Base-by-base conservation (phyloP, 64 coral and sea anemone species). In the Montipora sp. region DNA sequence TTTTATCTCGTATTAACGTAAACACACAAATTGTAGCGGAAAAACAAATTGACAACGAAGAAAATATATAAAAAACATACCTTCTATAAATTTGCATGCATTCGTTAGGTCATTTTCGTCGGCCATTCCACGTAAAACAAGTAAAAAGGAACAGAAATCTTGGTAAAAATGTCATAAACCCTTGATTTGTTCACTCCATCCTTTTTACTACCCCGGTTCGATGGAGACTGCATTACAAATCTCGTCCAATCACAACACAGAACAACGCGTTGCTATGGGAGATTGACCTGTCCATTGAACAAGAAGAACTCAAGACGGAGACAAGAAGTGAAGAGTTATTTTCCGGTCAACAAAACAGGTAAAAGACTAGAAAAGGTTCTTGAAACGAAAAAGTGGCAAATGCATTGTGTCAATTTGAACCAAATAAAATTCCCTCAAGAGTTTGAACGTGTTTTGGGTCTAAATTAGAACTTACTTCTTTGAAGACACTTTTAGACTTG, bases 1-100 rank as follows among this genome's bases (percentile, higher is more conserved):
- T 36, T 36, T 36, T 36, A 77, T 86, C 27, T 75, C 45, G 27
- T 51, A 77, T 12, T 14, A 49, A 78, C 7, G 75, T 84, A 92
- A 73, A 92, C 68, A 57, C 58, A 49, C 55, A 12, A 92, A 67
- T 75, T 47, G 22, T 69, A 36, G 59, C 15, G 22, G 72, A 8
- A 60, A 92, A 92, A 45, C 72, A 87, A n/a, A 73, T 23, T 78
- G 75, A 21, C 49, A 92, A 47, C 53, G 21, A 23, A 59, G 57
- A 79, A 87, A 93, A 80, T 15, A 47, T 3, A 5, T 20, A 63
- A n/a, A 93, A 36, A 78, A 93, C 61, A 51, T 75, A 98, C 97
- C 97, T 89, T 96, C 93, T 22, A 98, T 84, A 66, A 98, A 96
- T 78, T 98, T 94, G 83, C 94, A 85, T 48, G 94, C 97, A 61